phyloP scores from a whole-genome alignment of 2,797 vertebrate genomes.

The Allobates femoralis region DNA sequence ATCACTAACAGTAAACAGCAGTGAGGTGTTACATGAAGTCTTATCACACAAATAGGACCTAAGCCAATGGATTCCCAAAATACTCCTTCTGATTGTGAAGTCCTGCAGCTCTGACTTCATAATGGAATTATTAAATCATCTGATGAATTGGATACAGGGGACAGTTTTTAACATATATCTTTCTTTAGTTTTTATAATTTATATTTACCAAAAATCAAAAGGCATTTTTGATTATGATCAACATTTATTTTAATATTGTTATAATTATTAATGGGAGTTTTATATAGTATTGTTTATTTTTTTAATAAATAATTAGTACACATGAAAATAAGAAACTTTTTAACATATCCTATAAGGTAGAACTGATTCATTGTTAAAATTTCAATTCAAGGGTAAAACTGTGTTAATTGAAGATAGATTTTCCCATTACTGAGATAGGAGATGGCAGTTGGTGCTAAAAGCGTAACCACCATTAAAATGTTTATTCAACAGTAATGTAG shows the following conservation, averaged over 20 bases:
- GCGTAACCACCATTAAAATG: no score
- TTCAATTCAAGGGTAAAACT: no score
- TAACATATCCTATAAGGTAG: no score
- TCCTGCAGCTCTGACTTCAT: conserved; percentile 33
- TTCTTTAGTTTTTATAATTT: not conserved
- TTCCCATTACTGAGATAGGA: no score
- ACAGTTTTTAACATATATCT: conserved; percentile 12
- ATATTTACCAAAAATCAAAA: not conserved
- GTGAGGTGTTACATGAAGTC: conserved; percentile 45
- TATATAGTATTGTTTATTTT: no score
- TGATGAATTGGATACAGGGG: conserved; percentile 17
- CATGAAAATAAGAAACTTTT: no score
- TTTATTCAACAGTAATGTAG: no score
- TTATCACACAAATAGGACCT: conserved; percentile 43
- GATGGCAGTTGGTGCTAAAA: no score
- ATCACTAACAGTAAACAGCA: conserved; percentile 56
- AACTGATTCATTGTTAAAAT: no score
- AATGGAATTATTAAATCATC: conserved; percentile 33
- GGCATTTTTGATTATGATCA: not conserved
- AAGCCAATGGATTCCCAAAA: conserved; percentile 40
- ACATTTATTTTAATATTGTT: not conserved
- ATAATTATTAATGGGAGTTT: no score
- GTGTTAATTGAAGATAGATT: no score
- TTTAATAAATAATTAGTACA: no score
- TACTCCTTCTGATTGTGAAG: conserved; percentile 6